Conservation (phyloP, 2,888 invertebrate genomes). For the Tetragonisca angustula region DNA sequence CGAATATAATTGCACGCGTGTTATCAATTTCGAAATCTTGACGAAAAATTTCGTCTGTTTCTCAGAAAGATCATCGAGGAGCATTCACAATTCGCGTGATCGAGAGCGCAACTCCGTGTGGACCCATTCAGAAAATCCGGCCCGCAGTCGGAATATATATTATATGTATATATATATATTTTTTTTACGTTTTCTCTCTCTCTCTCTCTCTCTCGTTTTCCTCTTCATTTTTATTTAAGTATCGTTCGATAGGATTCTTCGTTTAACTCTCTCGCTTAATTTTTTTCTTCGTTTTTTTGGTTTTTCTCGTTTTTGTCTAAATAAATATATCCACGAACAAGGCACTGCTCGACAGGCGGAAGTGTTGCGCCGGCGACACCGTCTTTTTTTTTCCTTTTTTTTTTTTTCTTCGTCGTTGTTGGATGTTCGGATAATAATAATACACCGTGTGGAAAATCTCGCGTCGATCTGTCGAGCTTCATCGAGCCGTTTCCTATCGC, state of each 20-base stretch:
- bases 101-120: slow-evolving; percentile 77
- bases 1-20: not conserved
- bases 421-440: slow-evolving; percentile 49
- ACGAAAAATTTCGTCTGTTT: not conserved
- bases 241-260: slow-evolving; percentile 48
- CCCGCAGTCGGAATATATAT: slow-evolving; percentile 71
- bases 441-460: slow-evolving; percentile 34
- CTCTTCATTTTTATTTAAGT: slow-evolving; percentile 9
- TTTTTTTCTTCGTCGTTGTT: slow-evolving; percentile 53
- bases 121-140: slow-evolving; percentile 78
- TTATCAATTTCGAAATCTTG: not conserved
- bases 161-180: slow-evolving; percentile 37
- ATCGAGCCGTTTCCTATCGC: slow-evolving; percentile 57
- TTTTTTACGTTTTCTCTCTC: slow-evolving; percentile 17
- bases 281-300: slow-evolving; percentile 33
- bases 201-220: slow-evolving; percentile 2
- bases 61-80: not conserved
- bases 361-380: slow-evolving; percentile 32
- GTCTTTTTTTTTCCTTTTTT: slow-evolving; percentile 14
- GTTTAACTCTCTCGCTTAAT: slow-evolving; percentile 1
- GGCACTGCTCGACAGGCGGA: slow-evolving; percentile 81
- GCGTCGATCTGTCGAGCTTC: slow-evolving; percentile 58
- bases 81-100: not conserved
- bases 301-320: slow-evolving; percentile 67
- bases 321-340: slow-evolving; percentile 81